Evolutionary conservation across 2,113 vertebrate species (phyloP), one percentile per base, ranked within the genome.

Genomic region (Chaenogobius annularis): DNA sequence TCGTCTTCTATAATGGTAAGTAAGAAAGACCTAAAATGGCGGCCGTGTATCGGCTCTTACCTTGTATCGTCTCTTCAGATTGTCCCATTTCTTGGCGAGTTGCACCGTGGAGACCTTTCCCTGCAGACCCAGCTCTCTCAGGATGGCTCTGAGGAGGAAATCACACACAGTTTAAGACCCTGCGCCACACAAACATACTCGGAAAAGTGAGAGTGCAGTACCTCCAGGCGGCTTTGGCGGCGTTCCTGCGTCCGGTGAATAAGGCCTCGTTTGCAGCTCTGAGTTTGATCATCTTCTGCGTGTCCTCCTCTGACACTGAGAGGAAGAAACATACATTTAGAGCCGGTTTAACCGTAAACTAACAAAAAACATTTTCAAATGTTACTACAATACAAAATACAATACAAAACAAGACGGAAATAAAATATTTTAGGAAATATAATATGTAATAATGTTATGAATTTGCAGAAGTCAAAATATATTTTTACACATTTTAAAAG

Each of bases 1-100:
- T 31, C 26, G 4, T 31, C 26, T 31, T 31, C 26, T 31, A 31
- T 43, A 7, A 43, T 43, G 7, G 2, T 43, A 10, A 7, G 40
- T 3, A 5, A 43, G 40, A 43, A 46, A 12, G 44, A 46, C 44
- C 10, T 12, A 46, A 46, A 10, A 46, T 46, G 12, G 10, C 12
- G 44, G 15, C 43, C 1, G 12, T 17, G 4, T 19, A 2, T 46
- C 4, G 2, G 20, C 23, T 0, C 12, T 11, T 62, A 92, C 92
- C 93, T 94, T 94, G 69, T 93, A 94, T 79, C 92, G 86, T 47
- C 91, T 90, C 74, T 94, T 94, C 68, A 94, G 86, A 56, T 94
- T 94, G 87, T 94, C 93, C 93, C 93, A 94, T 48, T 94, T 94
- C 78, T 94, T 94, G 0, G 92, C 87, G 78, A 93, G 87, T 80